These are phyloP conservation scores for Dyspetes luteomarginatus DNA, from an alignment of 2,888 invertebrate species.

Conservation along the genomic window DNA sequence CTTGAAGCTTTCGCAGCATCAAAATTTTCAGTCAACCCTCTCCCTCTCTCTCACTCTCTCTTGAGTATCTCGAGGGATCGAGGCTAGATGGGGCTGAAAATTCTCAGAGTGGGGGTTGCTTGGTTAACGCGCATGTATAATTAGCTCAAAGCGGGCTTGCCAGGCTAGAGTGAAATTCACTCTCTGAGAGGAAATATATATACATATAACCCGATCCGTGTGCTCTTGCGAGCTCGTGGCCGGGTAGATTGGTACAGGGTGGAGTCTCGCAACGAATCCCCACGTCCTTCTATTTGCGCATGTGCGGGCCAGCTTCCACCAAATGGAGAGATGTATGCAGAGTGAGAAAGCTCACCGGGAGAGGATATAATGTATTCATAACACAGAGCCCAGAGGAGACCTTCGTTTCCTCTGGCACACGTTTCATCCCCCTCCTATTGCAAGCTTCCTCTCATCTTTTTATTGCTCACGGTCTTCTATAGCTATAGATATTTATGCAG, in stretches of 20 bases:
- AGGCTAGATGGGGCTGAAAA: conserved; percentile 68
- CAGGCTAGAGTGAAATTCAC: conserved; percentile 61
- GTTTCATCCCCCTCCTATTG: conserved; percentile 43
- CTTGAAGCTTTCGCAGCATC: conserved; percentile 33
- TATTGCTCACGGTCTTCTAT: no score
- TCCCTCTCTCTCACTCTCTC: conserved; percentile 11
- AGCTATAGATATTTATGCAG: conserved; percentile 7
- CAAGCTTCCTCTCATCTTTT: conserved; percentile 40
- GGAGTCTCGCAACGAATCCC: conserved; percentile 75
- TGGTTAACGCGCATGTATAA: conserved; percentile 82
- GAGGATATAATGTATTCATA: conserved; percentile 81
- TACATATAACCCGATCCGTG: conserved; percentile 39
- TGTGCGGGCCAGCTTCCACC: conserved; percentile 77
- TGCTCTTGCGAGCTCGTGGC: conserved; percentile 11
- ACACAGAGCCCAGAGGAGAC: conserved; percentile 73
- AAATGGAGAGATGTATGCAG: conserved; percentile 31
- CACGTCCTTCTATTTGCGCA: conserved; percentile 74
- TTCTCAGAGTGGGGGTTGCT: conserved; percentile 71
- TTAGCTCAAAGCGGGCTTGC: conserved; percentile 73
- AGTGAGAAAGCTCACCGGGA: conserved; percentile 45
- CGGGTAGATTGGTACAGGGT: conserved; percentile 74
- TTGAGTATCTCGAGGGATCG: conserved; percentile 13
- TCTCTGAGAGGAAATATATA: conserved; percentile 60
- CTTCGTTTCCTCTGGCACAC: conserved; percentile 58
- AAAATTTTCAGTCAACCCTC: conserved; percentile 45